phyloP scores from a whole-genome alignment of 2,113 vertebrate species.

The Henicopernis longicauda region DNA sequence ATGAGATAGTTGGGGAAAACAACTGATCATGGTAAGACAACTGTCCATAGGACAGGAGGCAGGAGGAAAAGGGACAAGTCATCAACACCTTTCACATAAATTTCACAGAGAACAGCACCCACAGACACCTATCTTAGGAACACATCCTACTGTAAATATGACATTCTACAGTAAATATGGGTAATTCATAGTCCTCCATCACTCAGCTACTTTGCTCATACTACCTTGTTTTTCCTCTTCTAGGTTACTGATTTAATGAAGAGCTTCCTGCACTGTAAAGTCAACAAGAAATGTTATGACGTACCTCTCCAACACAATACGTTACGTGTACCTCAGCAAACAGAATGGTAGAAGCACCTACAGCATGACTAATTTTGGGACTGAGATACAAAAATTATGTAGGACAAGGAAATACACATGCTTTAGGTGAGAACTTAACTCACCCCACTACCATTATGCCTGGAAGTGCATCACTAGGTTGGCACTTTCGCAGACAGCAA shows the following conservation, averaged over 20 bases:
- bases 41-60: not conserved
- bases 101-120: not conserved
- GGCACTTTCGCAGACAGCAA: not conserved
- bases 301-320: not conserved
- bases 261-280: slow-evolving; percentile 6
- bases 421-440: not conserved
- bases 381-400: not conserved
- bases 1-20: not conserved
- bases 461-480: not conserved
- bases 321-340: not conserved
- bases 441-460: not conserved
- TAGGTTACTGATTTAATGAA: not conserved
- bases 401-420: not conserved
- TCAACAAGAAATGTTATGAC: not conserved
- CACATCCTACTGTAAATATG: slow-evolving; percentile 20
- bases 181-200: slow-evolving; percentile 10
- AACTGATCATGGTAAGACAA: not conserved
- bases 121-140: not conserved
- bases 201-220: slow-evolving; percentile 19
- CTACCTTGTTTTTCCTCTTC: not conserved
- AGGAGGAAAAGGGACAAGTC: not conserved
- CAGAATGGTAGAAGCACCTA: not conserved
- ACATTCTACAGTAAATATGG: slow-evolving; percentile 40
- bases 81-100: slow-evolving; percentile 13
- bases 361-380: not conserved